phyloP scores from a whole-genome alignment of 2,113 vertebrate species.

The Ictalurus furcatus region DNA sequence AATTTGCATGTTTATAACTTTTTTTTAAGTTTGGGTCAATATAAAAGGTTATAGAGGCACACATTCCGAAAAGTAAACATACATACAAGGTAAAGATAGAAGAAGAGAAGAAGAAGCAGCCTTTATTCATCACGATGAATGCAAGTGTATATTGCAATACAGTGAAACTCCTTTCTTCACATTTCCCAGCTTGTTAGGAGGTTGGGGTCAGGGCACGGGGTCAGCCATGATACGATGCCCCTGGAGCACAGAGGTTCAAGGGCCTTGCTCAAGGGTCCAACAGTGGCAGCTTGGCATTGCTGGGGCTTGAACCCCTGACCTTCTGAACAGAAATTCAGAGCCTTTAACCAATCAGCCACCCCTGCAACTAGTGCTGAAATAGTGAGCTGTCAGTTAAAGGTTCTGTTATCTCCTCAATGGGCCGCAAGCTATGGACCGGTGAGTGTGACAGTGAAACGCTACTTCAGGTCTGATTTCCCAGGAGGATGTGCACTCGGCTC shows the following conservation, averaged over 20 bases:
- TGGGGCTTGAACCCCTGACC: not conserved
- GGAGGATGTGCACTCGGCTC: slow-evolving; percentile 12
- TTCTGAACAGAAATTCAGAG: not conserved
- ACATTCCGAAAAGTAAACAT: not conserved
- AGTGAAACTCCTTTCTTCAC: not conserved
- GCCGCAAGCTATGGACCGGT: not conserved
- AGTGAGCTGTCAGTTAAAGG: not conserved
- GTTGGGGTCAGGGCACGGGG: not conserved
- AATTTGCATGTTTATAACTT: not conserved
- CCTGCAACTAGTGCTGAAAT: not conserved
- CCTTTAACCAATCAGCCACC: not conserved
- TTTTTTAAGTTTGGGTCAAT: not conserved
- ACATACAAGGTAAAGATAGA: not conserved
- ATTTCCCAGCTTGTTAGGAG: not conserved
- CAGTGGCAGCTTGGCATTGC: not conserved
- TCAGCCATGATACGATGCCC: not conserved
- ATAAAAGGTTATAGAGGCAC: not conserved
- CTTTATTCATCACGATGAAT: not conserved
- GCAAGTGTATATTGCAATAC: too few species aligned
- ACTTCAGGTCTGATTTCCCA: not conserved
- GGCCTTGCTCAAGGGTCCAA: not conserved
- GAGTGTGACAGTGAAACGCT: not conserved
- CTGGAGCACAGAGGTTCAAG: not conserved
- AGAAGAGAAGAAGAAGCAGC: not conserved
- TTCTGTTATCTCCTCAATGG: not conserved